Evolutionary conservation across 2,888 invertebrate genomes (phyloP).

Genomic region (Pollenia griseotomentosa): DNA sequence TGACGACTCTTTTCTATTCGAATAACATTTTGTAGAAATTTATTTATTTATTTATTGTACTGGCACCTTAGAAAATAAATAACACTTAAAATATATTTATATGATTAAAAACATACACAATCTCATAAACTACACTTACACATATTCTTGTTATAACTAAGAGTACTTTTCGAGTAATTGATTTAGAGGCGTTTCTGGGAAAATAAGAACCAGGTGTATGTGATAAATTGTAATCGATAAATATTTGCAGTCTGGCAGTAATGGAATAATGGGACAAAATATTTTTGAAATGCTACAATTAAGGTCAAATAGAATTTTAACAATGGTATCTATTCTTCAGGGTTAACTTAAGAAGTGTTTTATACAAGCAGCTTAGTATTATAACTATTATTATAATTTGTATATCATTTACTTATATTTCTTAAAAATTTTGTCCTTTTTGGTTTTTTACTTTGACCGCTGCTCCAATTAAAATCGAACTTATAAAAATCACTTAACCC

Average conservation of each 20-base stretch:
- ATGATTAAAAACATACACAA: not conserved
- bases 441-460: no score
- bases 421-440: no score
- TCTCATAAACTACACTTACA: not conserved
- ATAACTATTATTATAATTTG: conserved; percentile 18
- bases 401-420: not conserved
- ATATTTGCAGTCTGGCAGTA: not conserved
- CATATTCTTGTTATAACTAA: not conserved
- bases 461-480: no score
- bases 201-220: conserved; percentile 52
- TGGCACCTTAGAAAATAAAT: conserved; percentile 61
- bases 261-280: not conserved
- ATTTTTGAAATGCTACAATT: not conserved
- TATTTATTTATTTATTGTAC: conserved; percentile 62
- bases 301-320: not conserved
- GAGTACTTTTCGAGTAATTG: conserved; percentile 34
- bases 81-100: conserved; percentile 1
- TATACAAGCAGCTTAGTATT: conserved; percentile 1
- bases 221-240: conserved; percentile 31
- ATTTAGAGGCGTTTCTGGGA: conserved; percentile 48
- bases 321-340: conserved; percentile 33
- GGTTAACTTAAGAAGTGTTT: not conserved
- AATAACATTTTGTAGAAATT: conserved; percentile 23
- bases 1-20: conserved; percentile 19
- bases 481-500: no score